Base-by-base conservation (phyloP, 1,140 invertebrate genomes). In the Nomia melanderi region DNA sequence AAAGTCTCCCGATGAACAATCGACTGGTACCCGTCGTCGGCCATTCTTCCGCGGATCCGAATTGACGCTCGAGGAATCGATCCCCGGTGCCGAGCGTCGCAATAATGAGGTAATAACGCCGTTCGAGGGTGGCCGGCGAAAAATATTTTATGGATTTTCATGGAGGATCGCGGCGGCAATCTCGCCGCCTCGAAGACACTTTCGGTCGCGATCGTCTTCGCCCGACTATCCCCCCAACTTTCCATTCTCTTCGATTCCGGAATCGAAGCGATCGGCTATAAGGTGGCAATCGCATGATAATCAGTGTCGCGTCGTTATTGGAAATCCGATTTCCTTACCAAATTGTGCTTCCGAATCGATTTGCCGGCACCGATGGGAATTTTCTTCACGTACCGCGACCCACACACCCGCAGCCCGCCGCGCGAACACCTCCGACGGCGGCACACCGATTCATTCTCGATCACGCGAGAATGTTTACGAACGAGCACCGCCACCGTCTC, bases 241-340 rank as follows among this genome's bases (percentile, higher is more conserved):
- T 36, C 56, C 41, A 62, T 70, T 41, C 50, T 50, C 25, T 57
- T 60, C 53, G 57, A 36, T 31, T 60, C 27, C 33, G 4, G n/a
- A 36, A 29, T 29, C 59, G 69, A 36, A 29, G 27, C 53, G 69
- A 54, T 25, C 60, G n/a, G 60, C 75, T 70, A 65, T 72, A 75
- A 83, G 82, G 80, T 83, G 82, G 77, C 77, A 83, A 79, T 83
- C 82, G 82, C 76, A 79, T 82, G 77, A 82, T 83, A 83, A 83
- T 83, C 80, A 82, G 82, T 64, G 82, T 83, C 80, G 80, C 76
- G 57, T 82, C 80, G 82, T 79, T 83, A 83, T 83, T 83, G 82
- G 81, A 82, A 83, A 83, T 83, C 77, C 82, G 80, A 83, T 83
- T 79, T 83, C 82, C 81, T 79, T 82, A 77, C 81, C 82, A 76